These are phyloP conservation scores for Tipula confusa DNA, from an alignment of 2,888 invertebrate genomes.

Conservation along the genomic window DNA sequence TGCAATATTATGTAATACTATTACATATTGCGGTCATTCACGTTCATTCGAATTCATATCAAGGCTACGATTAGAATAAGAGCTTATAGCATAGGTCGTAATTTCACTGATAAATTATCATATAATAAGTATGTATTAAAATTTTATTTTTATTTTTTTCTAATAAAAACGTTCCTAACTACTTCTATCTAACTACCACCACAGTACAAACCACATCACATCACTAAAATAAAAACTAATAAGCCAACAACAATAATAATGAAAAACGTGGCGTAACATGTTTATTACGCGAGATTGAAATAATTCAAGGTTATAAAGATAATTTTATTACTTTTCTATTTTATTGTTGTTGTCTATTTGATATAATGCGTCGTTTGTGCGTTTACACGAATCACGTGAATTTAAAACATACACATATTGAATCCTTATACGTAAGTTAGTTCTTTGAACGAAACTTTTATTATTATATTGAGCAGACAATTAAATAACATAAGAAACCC, in stretches of 20 bases:
- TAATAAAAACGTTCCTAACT: background rate
- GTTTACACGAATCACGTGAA: background rate
- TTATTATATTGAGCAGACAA: background rate
- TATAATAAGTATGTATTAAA: background rate
- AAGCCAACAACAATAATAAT: background rate
- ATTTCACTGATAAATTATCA: background rate
- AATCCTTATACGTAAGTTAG: background rate
- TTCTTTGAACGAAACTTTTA: too few relatives aligned
- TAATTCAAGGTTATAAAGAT: conserved; percentile 12
- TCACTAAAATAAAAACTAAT: background rate
- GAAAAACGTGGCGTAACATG: conserved; percentile 3
- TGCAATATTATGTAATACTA: background rate
- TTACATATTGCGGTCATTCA: background rate
- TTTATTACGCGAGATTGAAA: conserved; percentile 25
- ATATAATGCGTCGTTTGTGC: background rate
- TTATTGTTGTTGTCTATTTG: background rate
- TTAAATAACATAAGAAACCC: background rate
- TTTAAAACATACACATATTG: background rate
- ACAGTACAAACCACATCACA: background rate
- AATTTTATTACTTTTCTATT: conserved; percentile 3
- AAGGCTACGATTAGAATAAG: background rate
- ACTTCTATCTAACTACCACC: too few relatives aligned
- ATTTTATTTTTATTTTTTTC: too few relatives aligned
- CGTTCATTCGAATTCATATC: background rate
- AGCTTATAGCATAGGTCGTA: background rate